Percentiles rank a stretch among this genome's conserved stretches.
Evolutionary conservation across 2,797 vertebrate genomes (phyloP).

Genomic region (Enteromius thamalakanensis): DNA sequence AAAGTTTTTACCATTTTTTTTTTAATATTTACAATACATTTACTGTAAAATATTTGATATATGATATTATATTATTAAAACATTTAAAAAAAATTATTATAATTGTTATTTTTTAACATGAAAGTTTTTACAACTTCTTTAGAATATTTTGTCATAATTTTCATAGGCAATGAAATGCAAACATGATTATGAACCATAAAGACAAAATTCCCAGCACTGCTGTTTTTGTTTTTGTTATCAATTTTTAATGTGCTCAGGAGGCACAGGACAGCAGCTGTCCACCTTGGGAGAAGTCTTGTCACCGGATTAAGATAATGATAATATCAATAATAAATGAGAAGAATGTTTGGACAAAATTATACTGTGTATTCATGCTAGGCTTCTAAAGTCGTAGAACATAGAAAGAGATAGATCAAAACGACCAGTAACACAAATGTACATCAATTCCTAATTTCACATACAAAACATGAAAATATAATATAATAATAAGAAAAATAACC

Average conservation of each 20-base stretch:
- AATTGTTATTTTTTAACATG: background rate
- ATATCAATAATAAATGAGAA: slow-evolving; percentile 32
- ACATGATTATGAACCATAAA: background rate
- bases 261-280: slow-evolving; percentile 29
- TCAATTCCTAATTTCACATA: background rate
- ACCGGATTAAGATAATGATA: slow-evolving; percentile 35
- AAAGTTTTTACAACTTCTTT: background rate
- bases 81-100: too few species aligned
- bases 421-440: background rate
- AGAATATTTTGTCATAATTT: background rate
- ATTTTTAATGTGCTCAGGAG: slow-evolving; percentile 37
- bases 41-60: too few species aligned
- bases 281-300: slow-evolving; percentile 38
- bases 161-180: background rate
- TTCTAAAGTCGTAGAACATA: background rate
- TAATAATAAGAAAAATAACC: background rate
- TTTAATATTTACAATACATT: too few species aligned
- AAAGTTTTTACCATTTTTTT: background rate
- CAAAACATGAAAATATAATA: background rate
- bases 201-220: background rate
- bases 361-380: background rate
- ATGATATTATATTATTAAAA: too few species aligned
- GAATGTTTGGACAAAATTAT: slow-evolving; percentile 2
- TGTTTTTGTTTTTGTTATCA: slow-evolving; percentile 24
- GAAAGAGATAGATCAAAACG: background rate